Evolutionary conservation across 2,797 vertebrate genomes (phyloP).

Genomic region (Nothura maculosa): DNA sequence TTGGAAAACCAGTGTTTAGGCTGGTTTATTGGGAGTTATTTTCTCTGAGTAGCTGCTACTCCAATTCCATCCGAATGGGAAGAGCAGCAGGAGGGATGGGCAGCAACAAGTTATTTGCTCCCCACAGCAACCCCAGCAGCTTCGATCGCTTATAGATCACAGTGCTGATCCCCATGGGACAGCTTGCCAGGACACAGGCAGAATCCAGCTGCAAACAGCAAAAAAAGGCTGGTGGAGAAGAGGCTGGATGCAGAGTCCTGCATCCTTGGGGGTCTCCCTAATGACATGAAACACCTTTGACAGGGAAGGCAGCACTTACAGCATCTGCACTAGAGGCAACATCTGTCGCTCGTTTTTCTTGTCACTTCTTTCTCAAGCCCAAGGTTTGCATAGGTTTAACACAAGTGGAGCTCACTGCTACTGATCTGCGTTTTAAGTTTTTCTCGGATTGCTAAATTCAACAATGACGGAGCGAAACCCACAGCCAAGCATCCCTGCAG

Average conservation of each 20-base stretch:
- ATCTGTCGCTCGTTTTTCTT: background rate
- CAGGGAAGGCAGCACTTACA: background rate
- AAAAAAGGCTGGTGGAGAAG: background rate
- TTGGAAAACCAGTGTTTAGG: background rate
- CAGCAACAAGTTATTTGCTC: background rate
- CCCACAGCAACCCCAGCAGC: background rate
- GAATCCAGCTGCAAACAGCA: background rate
- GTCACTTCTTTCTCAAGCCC: background rate
- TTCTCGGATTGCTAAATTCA: background rate
- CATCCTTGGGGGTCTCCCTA: background rate
- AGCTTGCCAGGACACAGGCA: background rate
- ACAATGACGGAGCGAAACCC: background rate
- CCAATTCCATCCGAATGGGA: background rate
- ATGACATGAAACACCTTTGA: background rate
- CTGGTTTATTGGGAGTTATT: slow-evolving; percentile 56
- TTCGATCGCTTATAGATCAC: background rate
- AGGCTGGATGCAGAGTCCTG: background rate
- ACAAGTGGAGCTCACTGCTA: background rate
- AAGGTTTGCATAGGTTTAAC: too few relatives aligned
- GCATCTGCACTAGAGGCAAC: rapidly evolving
- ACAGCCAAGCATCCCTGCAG: background rate
- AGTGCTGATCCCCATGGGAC: too few relatives aligned
- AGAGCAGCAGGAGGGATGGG: background rate
- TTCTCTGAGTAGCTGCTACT: background rate
- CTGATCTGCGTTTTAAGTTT: background rate